Base-by-base conservation (phyloP, 2,888 invertebrate genomes). In the Rhagium mordax region DNA sequence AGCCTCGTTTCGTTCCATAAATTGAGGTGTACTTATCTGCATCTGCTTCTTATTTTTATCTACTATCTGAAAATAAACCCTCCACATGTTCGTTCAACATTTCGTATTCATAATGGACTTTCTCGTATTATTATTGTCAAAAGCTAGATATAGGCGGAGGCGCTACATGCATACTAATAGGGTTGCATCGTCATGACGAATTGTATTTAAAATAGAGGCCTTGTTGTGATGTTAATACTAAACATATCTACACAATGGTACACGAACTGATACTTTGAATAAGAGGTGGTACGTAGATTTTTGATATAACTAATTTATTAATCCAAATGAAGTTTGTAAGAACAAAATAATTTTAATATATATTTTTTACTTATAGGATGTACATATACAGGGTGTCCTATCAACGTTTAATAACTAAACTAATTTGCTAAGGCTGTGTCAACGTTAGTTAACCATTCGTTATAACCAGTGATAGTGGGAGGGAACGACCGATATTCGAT, bases 131-230 rank as follows among this genome's bases (percentile, higher is more conserved):
- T 64, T n/a, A n/a, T 62, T 47, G n/a, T 64, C 49, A 64, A 49
- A 27, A 15, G 49, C 0, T 15, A 20, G 49, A 49, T 49, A 49
- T 49, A 24, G 18, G 15, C 16, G 21, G 21, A n/a, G 59, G n/a
- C 21, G 49, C 71, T 48, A 64, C 65, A 57, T 72, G 78, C 67
- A 78, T 78, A 78, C 78, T 75, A 78, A 78, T 74, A 64, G 67
- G 71, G 21, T 49, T 48, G 21, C 29, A n/a, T 48, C 49, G 65
- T 74, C 70, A 72, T 51, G 24, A 70, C 72, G 65, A 48, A 78
- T 76, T 74, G 75, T 72, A 74, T 77, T 74, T 71, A 75, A 73
- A 78, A 20, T 47, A 61, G 47, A 61, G 27, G 53, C 1, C n/a
- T 13, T 20, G 21, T 61, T 33, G 61, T 20, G 21, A 55, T 27